Evolutionary conservation across 1,140 invertebrate genomes (phyloP), one percentile per base, ranked within the genome.

Genomic region (Holotrichia oblita): DNA sequence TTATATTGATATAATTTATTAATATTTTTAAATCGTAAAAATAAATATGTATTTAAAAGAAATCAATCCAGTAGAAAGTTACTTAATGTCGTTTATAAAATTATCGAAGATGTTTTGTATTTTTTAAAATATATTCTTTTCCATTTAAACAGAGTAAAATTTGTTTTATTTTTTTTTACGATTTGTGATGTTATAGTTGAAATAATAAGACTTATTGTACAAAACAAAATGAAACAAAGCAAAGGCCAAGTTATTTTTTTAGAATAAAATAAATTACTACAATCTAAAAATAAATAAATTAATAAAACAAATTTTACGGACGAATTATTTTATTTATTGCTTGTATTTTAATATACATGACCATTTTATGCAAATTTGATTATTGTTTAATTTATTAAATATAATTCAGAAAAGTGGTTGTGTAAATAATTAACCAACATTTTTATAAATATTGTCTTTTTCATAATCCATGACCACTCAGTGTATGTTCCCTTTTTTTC

Each of bases 171-270:
- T 12, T 2, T 6, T 27, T 27, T 27, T 22, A 22, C 22, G 6
- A 69, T 69, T 27, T 22, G 20, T n/a, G 22, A 69, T 27, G 12
- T 27, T 27, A 69, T 69, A 22, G 27, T 34, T 27, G n/a, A 69
- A 69, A 24, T 9, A 69, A 27, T 14, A 69, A 69, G 61, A 69
- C 61, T 69, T 69, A 69, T 69, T 22, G 61, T 69, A 69, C 61
- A 69, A 69, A 69, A 61, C n/a, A 17, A 69, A 55, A 55, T 17
- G 48, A 55, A 17, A 17, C 20, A 55, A 55, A 17, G 14, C 14
- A 17, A 22, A 69, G 61, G 61, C 61, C 61, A 69, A 69, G 61
- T 69, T 34, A 69, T 69, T 69, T 69, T 69, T 69, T 69, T 69
- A 69, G 27, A 24, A 14, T 24, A 69, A 61, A 69, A 27, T 69